Percentiles rank a stretch among this genome's conserved stretches.
phyloP scores from a whole-genome alignment of 2,113 vertebrate species.

The Oplegnathus fasciatus region DNA sequence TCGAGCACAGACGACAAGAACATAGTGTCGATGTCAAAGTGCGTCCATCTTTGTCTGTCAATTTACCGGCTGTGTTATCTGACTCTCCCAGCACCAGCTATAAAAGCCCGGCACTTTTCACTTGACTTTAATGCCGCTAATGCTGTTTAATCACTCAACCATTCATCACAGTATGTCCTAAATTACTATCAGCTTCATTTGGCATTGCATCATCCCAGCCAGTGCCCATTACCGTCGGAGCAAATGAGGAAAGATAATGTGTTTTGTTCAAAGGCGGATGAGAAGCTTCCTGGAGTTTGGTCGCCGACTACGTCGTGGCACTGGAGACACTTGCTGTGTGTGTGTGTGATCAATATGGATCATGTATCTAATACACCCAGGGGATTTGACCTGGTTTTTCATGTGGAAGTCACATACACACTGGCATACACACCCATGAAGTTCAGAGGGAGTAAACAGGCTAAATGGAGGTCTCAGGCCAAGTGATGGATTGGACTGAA shows the following conservation, averaged over 20 bases:
- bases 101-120: conserved; percentile 32
- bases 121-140: conserved; percentile 61
- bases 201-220: conserved; percentile 52
- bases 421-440: neutral
- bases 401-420: conserved; percentile 16
- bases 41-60: conserved; percentile 61
- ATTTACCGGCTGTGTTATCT: conserved; percentile 55
- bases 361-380: neutral
- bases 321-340: neutral
- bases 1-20: neutral
- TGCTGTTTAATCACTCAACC: conserved; percentile 68
- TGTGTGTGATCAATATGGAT: conserved; percentile 48
- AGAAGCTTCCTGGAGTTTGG: conserved; percentile 52
- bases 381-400: conserved; percentile 59
- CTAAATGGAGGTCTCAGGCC: conserved; percentile 29
- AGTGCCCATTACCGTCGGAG: conserved; percentile 34
- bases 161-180: conserved; percentile 65
- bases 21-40: conserved; percentile 50
- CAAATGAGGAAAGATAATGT: conserved; percentile 62
- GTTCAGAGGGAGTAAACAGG: neutral
- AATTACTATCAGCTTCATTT: conserved; percentile 71
- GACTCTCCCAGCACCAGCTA: conserved; percentile 57
- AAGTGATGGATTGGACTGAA: conserved; percentile 18
- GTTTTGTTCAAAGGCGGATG: conserved; percentile 53
- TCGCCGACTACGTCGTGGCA: neutral